Conservation (phyloP, 1,140 invertebrate species). For the Copidosoma floridanum region DNA sequence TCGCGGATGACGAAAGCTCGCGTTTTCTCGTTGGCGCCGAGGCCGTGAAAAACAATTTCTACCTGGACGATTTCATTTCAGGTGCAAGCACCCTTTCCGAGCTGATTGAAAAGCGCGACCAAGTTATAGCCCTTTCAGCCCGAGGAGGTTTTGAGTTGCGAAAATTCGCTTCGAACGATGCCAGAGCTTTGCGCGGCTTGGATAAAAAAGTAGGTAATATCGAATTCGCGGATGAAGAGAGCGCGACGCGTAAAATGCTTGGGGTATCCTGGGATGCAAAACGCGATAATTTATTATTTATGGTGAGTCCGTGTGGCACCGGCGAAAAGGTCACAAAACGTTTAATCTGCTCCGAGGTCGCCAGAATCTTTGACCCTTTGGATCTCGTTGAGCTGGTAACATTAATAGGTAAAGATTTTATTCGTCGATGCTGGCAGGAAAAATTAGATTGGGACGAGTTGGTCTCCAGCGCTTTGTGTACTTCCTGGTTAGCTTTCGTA, state of each 20-base stretch:
- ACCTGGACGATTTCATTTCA: neutral
- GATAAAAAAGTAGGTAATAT: neutral
- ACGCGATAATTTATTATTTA: neutral
- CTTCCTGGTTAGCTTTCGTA: too few species aligned
- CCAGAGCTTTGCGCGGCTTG: neutral
- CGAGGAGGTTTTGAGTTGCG: slow-evolving; percentile 2
- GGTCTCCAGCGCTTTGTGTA: neutral
- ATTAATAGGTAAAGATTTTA: neutral
- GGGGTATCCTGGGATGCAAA: neutral
- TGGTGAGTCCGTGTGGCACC: neutral
- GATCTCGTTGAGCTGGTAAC: neutral
- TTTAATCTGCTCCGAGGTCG: neutral
- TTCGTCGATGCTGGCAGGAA: neutral
- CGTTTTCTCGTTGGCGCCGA: slow-evolving; percentile 26
- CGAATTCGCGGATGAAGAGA: neutral
- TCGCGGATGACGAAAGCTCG: slow-evolving; percentile 9
- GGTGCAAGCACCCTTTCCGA: neutral
- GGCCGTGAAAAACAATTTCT: neutral
- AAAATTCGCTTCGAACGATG: slow-evolving; percentile 4
- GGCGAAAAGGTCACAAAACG: neutral
- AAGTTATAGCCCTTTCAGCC: neutral
- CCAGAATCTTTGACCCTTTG: neutral
- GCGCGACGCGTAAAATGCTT: neutral
- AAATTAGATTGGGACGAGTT: slow-evolving; percentile 13
- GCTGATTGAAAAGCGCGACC: neutral